Conservation (phyloP, 2,797 vertebrate species). For the Gobio occitaniae region DNA sequence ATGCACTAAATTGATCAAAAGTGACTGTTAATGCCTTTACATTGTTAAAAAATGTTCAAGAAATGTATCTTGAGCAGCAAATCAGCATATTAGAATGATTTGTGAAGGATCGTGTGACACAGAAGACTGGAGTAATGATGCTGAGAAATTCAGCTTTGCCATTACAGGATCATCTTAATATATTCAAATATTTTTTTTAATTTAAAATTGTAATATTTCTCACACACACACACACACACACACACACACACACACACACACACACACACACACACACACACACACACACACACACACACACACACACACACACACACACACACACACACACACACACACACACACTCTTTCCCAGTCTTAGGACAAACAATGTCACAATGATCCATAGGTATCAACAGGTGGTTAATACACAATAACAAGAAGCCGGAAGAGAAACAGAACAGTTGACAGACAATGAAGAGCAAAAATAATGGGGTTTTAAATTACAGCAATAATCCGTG, state of each 20-base stretch:
- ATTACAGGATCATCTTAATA: not conserved
- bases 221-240: no score
- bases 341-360: not conserved
- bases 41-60: no score
- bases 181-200: not conserved
- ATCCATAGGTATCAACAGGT: not conserved
- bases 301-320: no score
- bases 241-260: no score
- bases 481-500: not conserved
- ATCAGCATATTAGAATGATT: not conserved
- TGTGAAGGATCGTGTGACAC: not conserved
- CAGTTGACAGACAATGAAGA: not conserved
- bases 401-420: not conserved
- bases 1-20: not conserved
- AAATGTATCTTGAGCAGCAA: not conserved
- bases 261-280: no score
- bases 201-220: not conserved
- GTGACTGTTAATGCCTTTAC: not conserved
- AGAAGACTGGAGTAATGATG: not conserved
- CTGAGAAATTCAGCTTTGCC: not conserved
- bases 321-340: no score
- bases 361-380: no score
- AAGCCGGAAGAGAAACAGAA: not conserved
- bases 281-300: no score
- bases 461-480: not conserved